Conservation (phyloP, 2,113 vertebrate species). For the Scopus umbretta region DNA sequence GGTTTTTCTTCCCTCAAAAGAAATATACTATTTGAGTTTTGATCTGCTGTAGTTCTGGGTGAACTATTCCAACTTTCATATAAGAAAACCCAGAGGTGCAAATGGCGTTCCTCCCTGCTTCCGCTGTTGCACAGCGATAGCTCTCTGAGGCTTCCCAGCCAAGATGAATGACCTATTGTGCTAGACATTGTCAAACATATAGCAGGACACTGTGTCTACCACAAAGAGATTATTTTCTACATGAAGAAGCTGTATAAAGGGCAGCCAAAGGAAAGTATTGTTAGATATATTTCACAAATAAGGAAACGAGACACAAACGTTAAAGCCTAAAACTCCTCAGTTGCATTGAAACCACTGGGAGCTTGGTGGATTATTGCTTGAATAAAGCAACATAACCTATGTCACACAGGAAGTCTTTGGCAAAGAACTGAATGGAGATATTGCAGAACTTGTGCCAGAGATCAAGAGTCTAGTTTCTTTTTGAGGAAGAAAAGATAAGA, state of each 20-base stretch:
- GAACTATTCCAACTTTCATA: not conserved
- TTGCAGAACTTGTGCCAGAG: not conserved
- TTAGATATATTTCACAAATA: not conserved
- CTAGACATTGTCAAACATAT: not conserved
- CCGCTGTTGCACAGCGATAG: not conserved
- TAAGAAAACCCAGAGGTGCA: not conserved
- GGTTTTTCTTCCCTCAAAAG: not conserved
- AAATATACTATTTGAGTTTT: not conserved
- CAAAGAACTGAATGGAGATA: not conserved
- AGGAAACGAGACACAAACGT: not conserved
- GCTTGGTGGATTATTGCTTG: not conserved
- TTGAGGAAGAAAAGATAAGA: not conserved
- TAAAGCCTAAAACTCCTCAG: not conserved
- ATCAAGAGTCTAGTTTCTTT: not conserved
- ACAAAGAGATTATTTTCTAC: not conserved
- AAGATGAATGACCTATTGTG: not conserved
- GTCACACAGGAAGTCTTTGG: not conserved
- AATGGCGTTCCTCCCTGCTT: not conserved
- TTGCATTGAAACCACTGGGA: not conserved
- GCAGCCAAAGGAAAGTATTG: not conserved
- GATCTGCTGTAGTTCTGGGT: not conserved
- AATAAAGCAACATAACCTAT: not conserved
- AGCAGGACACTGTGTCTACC: not conserved
- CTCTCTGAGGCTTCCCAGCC: not conserved
- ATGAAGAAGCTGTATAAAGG: not conserved